Percentiles rank a stretch among this genome's conserved stretches.
phyloP scores from a whole-genome alignment of 2,113 vertebrate species.

The Percopsis transmontana region DNA sequence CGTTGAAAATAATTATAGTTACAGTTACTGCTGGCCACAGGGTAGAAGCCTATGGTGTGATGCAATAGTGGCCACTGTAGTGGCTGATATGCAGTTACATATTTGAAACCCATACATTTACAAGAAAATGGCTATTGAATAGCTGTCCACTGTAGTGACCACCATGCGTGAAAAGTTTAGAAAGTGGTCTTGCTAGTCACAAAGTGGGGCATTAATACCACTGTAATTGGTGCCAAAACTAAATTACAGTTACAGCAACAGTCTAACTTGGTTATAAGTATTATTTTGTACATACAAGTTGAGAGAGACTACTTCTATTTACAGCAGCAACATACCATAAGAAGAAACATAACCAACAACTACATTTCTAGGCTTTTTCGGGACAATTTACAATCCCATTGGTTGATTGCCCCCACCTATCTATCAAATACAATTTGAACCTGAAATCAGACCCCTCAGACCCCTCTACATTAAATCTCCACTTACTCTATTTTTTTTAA shows the following conservation, averaged over 20 bases:
- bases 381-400: too few species aligned
- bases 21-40: neutral
- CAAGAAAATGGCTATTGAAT: neutral
- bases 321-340: slow-evolving; percentile 11
- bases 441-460: too few species aligned
- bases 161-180: too few species aligned
- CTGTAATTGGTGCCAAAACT: slow-evolving; percentile 55
- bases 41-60: neutral
- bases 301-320: too few species aligned
- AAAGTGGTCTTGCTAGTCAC: slow-evolving; percentile 26
- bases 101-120: slow-evolving; percentile 39
- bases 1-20: neutral
- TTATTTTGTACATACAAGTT: slow-evolving; percentile 34
- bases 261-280: slow-evolving; percentile 13
- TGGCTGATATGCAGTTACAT: neutral
- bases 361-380: too few species aligned
- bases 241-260: slow-evolving; percentile 31
- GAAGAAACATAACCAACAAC: slow-evolving; percentile 6
- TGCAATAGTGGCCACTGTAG: neutral
- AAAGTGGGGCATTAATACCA: slow-evolving; percentile 60
- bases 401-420: too few species aligned
- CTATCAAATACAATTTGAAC: too few species aligned
- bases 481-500: too few species aligned
- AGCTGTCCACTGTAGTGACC: too few species aligned
- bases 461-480: too few species aligned